These are phyloP conservation scores for Oceanodroma leucorhoa DNA, from an alignment of 2,797 vertebrate species.

Conservation along the genomic window DNA sequence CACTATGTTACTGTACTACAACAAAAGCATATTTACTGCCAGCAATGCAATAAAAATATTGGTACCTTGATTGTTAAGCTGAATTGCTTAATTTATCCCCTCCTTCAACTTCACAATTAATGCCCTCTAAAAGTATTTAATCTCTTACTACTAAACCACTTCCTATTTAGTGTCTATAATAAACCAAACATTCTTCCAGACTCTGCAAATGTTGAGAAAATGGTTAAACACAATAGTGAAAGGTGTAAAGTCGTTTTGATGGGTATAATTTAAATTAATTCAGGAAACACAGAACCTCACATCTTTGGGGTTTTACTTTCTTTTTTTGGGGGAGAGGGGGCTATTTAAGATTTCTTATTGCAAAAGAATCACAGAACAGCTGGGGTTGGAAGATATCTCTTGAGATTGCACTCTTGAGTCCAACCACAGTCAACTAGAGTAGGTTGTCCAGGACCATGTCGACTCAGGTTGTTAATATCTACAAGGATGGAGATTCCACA, in stretches of 20 bases:
- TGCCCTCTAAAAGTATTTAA: background rate
- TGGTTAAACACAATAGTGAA: background rate
- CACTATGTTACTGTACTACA: background rate
- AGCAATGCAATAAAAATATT: background rate
- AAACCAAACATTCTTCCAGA: background rate
- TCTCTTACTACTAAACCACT: background rate
- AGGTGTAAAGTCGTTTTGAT: background rate
- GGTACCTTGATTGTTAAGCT: background rate
- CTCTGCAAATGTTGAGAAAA: background rate
- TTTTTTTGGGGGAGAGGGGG: rapidly evolving
- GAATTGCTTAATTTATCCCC: background rate
- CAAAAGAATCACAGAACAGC: background rate
- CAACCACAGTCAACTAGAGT: background rate
- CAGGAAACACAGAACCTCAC: background rate
- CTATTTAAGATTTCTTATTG: background rate
- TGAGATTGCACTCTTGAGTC: background rate
- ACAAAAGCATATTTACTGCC: background rate
- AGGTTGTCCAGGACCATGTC: rapidly evolving
- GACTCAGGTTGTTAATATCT: background rate
- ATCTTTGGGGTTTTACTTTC: background rate
- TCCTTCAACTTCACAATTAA: background rate
- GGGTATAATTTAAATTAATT: background rate
- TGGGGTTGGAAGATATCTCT: background rate
- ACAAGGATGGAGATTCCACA: background rate
- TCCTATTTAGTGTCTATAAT: background rate